Conservation (phyloP, 2,113 vertebrate genomes). For the Anarrhichthys ocellatus region DNA sequence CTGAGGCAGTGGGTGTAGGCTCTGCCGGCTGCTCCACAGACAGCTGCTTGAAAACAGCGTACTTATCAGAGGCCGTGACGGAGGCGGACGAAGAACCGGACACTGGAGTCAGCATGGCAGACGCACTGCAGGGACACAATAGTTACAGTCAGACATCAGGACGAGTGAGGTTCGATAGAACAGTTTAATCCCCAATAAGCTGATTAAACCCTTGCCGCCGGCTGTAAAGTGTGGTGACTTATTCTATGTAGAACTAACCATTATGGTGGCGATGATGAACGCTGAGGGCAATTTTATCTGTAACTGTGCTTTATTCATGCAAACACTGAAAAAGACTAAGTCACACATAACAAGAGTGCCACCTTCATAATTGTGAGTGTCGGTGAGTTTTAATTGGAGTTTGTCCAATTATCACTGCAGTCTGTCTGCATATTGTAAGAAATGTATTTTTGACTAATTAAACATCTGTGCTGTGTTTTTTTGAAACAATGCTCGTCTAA, state of each 20-base stretch:
- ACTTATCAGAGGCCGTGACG: constrained; percentile 88
- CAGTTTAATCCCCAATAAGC: constrained; percentile 47
- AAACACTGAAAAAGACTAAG: background rate
- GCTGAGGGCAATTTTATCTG: background rate
- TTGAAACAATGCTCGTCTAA: background rate
- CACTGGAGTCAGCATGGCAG: constrained; percentile 91
- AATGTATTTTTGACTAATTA: background rate
- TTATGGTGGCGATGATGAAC: background rate
- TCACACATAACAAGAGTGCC: background rate
- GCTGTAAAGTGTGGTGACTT: constrained; percentile 27
- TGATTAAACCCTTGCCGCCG: constrained; percentile 22
- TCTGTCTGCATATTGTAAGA: background rate
- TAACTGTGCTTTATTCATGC: background rate
- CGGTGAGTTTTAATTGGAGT: too few species aligned
- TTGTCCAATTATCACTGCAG: background rate
- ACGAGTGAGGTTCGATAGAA: constrained; percentile 9
- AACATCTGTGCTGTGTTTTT: background rate
- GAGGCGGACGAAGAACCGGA: constrained; percentile 85
- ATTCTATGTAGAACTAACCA: background rate
- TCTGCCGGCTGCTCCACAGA: constrained; percentile 89
- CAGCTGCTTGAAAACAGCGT: constrained; percentile 96
- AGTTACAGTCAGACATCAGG: constrained; percentile 26
- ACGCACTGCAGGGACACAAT: constrained; percentile 80
- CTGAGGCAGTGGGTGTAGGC: constrained; percentile 85
- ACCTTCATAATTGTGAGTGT: too few species aligned